These are phyloP conservation scores for Myathropa florea DNA, from an alignment of 2,888 invertebrate genomes.

Conservation along the genomic window DNA sequence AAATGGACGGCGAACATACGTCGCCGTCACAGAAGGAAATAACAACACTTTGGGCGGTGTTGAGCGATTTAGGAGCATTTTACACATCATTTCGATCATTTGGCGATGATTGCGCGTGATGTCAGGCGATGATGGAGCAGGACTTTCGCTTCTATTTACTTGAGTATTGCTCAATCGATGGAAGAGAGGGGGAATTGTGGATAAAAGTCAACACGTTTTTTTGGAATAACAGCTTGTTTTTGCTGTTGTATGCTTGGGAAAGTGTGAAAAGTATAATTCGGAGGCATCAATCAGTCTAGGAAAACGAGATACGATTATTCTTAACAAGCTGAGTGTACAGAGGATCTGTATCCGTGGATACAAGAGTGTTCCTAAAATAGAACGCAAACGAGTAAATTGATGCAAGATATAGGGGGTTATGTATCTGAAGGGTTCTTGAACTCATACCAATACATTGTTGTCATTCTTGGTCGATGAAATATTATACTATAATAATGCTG, in stretches of 20 bases:
- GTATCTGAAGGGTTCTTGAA: too few relatives aligned
- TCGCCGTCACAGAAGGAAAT: neutral
- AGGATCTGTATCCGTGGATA: neutral
- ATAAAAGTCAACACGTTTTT: neutral
- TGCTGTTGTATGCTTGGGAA: neutral
- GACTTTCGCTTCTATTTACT: slow-evolving; percentile 24
- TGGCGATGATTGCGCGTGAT: slow-evolving; percentile 19
- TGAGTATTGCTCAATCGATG: slow-evolving; percentile 18
- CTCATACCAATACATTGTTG: too few relatives aligned
- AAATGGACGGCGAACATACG: neutral
- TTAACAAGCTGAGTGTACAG: neutral
- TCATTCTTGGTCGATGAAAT: too few relatives aligned
- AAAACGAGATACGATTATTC: neutral
- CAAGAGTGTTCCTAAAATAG: neutral
- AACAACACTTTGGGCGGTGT: slow-evolving; percentile 19
- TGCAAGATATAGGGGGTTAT: too few relatives aligned
- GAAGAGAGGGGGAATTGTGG: neutral
- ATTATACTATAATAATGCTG: too few relatives aligned
- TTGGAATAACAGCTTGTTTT: neutral
- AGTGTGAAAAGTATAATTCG: neutral
- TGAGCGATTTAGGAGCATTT: slow-evolving; percentile 42
- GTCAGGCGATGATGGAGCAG: slow-evolving; percentile 17
- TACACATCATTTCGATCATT: slow-evolving; percentile 31
- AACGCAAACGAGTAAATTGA: too few relatives aligned
- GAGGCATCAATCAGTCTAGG: neutral